Evolutionary conservation across 2,113 vertebrate species (phyloP).

Genomic region (Etheostoma cragini): DNA sequence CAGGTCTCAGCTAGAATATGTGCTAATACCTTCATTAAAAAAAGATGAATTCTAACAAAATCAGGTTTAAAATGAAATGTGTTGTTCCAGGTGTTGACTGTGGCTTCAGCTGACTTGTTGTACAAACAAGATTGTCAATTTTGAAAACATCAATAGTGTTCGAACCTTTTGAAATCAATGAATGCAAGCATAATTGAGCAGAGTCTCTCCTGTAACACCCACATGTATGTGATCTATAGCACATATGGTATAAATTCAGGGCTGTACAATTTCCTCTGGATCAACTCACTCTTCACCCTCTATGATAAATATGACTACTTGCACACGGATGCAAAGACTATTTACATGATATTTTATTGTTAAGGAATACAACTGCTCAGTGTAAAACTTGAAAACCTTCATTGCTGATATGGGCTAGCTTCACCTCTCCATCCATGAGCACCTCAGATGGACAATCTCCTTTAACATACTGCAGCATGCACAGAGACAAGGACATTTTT

Average conservation of each 20-base stretch:
- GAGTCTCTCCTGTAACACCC: slow-evolving; percentile 3
- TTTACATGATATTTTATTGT: slow-evolving; percentile 34
- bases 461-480: background rate
- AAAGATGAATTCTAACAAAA: slow-evolving; percentile 61
- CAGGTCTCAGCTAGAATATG: slow-evolving; percentile 18
- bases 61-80: slow-evolving; percentile 32
- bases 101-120: slow-evolving; percentile 30
- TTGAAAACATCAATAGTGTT: background rate
- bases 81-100: slow-evolving; percentile 15
- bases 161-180: slow-evolving; percentile 17
- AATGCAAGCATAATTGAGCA: slow-evolving; percentile 26
- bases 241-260: background rate
- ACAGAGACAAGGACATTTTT: slow-evolving; percentile 2
- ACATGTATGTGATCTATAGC: background rate
- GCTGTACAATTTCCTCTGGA: background rate
- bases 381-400: slow-evolving; percentile 24
- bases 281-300: slow-evolving; percentile 5
- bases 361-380: slow-evolving; percentile 12
- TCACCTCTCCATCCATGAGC: background rate
- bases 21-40: slow-evolving; percentile 55
- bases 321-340: background rate
- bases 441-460: slow-evolving; percentile 4
- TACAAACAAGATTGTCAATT: background rate
- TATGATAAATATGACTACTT: slow-evolving; percentile 20
- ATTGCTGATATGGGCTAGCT: background rate